phyloP scores from a whole-genome alignment of 2,888 invertebrate species.

The Hemistola chrysoprasaria region DNA sequence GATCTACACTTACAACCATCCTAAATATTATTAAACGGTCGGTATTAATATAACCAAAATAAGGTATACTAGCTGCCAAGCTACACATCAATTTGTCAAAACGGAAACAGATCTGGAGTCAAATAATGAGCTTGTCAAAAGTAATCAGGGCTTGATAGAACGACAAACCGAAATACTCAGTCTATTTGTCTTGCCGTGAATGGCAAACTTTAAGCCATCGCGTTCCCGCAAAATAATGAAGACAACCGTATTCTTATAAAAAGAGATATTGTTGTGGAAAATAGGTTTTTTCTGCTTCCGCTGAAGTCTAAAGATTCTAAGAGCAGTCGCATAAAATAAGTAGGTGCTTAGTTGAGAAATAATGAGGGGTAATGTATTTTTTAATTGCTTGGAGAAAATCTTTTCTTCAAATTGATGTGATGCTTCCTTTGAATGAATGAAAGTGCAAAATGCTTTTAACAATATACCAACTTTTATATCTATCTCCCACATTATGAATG shows the following conservation, averaged over 20 bases:
- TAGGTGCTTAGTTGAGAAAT: constrained; percentile 8
- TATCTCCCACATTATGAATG: too few species aligned
- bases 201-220: constrained; percentile 41
- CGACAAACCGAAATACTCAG: background rate
- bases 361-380: constrained; percentile 3
- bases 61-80: too few species aligned
- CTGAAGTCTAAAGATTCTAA: constrained; percentile 16
- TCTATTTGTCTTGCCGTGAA: constrained; percentile 29
- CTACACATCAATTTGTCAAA: background rate
- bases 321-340: constrained; percentile 7
- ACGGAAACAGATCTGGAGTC: background rate
- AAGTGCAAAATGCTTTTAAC: too few species aligned
- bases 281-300: constrained; percentile 37
- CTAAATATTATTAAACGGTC: too few species aligned
- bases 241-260: constrained; percentile 59
- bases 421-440: too few species aligned
- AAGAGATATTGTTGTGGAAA: constrained; percentile 53
- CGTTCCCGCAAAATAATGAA: constrained; percentile 62
- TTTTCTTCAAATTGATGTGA: background rate
- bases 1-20: too few species aligned
- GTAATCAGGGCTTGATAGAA: background rate
- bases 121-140: constrained; percentile 1
- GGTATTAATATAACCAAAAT: too few species aligned
- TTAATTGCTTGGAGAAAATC: constrained; percentile 3
- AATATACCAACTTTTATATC: too few species aligned